Evolutionary conservation across 2,113 vertebrate species (phyloP), one percentile per base, ranked within the genome.

Genomic region (Setophaga coronata): DNA sequence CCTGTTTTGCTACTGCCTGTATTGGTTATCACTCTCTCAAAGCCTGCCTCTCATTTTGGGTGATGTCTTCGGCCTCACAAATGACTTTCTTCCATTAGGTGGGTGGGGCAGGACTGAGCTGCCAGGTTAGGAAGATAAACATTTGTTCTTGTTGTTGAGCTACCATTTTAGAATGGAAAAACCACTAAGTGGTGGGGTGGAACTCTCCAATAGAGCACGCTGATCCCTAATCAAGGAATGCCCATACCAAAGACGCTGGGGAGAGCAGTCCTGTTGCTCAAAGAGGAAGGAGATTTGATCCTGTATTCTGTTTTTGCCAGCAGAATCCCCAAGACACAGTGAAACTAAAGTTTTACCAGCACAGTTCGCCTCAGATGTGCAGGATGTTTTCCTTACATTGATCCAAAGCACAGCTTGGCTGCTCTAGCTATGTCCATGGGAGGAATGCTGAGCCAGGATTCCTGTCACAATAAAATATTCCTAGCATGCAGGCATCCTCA

Each of bases 91-190:
- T 47, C 71, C 76, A 45, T 71, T 43, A 48, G 43, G 19, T 4
- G 18, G 51, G 73, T 45, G 70, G 70, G 43, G 28, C 47, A 53
- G 72, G 1, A 2, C 66, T 31, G 42, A 73, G 58, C 78, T 33
- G 26, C 18, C 4, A 1, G 24, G 54, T 77, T 77, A 77, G 66
- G 81, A 85, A 96, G 50, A 76, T 65, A 87, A 95, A 85, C 16
- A 24, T 18, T 85, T 74, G 14, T 47, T 43, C 36, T n/a, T 43
- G 29, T 65, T 69, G 45, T 86, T 86, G 76, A 83, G 76, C 60
- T 83, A 86, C 2, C 1, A 24, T 89, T 95, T 86, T 66, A 87
- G 78, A 92, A 80, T 16, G 56, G 67, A 85, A 88, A 96, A 94
- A 80, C 4, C 88, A 56, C 64, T 60, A 80, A 88, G 65, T 0